Evolutionary conservation across 2,113 vertebrate genomes (phyloP), one percentile per base, ranked within the genome.

Genomic region (Zosterops hypoxanthus): DNA sequence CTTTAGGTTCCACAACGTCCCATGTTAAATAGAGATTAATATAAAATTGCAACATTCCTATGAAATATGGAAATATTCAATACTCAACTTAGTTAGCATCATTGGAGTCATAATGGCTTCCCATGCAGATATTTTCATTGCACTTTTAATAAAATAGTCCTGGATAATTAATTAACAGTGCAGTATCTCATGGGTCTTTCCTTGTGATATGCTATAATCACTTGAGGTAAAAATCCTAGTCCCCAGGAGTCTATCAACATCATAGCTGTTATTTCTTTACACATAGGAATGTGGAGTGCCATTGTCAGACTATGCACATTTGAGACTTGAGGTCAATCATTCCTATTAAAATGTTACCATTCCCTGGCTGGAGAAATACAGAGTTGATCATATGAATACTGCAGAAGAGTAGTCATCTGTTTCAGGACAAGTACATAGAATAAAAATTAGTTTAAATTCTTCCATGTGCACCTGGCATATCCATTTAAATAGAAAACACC

Each of bases 391-490:
- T 29, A 21, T 85, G 56, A 72, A 66, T 92, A 50, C 33, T 79
- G 18, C 1, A 9, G 69, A 86, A 82, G 53, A 79, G 55, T 14
- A 95, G 55, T 63, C 68, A 90, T 94, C 89, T 94, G 78, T 93
- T 92, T 96, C 42, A 77, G 59, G 39, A 82, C 22, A 95, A 88
- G 50, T 23, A 59, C 12, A 42, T 2, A 73, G 88, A 92, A 83
- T 70, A 90, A 90, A 94, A 96, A 90, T 64, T 49, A 70, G 55
- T 52, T 90, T 85, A 91, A 86, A 34, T 86, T 94, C 95, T 97
- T 92, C 94, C 87, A 81, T 60, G 52, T 96, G 90, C 71, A 90
- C 56, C 94, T 97, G 79, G 52, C 44, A 59, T 47, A 59, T 80
- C 82, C 52, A 56, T 66, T 88, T 81, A 95, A 93, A 88, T 93